Evolutionary conservation across 2,113 vertebrate genomes (phyloP).

Genomic region (Upupa epops): DNA sequence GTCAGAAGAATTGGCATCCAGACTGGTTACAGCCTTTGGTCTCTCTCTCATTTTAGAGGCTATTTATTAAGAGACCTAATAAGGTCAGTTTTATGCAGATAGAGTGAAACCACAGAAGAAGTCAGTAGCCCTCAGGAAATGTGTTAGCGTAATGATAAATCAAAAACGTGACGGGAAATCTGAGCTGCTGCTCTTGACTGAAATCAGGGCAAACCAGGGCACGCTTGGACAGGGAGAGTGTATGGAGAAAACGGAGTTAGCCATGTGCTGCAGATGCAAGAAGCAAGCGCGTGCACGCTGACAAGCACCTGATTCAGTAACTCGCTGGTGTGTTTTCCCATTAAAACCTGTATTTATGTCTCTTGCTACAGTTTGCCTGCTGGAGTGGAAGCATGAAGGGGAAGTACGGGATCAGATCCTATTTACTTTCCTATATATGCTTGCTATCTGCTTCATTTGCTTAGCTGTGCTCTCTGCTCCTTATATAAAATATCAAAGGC

Average conservation of each 20-base stretch:
- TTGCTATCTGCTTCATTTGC: not conserved
- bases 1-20: not conserved
- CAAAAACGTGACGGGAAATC: not conserved
- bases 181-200: not conserved
- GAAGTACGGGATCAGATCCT: not conserved
- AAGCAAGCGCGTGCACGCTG: not conserved
- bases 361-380: not conserved
- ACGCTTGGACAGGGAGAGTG: not conserved
- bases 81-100: conserved; percentile 35
- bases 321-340: not conserved
- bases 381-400: not conserved
- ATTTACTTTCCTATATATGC: not conserved
- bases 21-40: not conserved
- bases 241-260: not conserved
- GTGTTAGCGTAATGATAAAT: not conserved
- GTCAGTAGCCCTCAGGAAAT: conserved; percentile 28
- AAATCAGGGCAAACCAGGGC: conserved; percentile 30
- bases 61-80: conserved; percentile 49
- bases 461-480: not conserved
- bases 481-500: not conserved
- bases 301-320: not conserved
- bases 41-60: not conserved
- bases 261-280: not conserved
- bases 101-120: conserved; percentile 5
- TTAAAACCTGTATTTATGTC: not conserved